Percentiles rank a stretch among this genome's conserved stretches.
Conservation (phyloP, 2,888 invertebrate species). For the Heliothis peltigera region DNA sequence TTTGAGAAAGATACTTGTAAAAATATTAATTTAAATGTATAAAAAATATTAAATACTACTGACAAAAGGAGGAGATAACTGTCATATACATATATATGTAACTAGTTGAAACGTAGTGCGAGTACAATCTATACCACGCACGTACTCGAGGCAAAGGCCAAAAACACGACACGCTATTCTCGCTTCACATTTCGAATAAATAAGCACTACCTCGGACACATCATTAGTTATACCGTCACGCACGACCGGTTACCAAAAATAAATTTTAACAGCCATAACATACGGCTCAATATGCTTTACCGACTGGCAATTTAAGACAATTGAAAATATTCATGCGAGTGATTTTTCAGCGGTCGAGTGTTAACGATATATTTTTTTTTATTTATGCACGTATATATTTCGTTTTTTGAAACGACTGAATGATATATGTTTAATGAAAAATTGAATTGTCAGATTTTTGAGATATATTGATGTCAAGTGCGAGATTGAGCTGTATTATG, state of each 20-base stretch:
- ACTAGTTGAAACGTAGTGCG: slow-evolving; percentile 29
- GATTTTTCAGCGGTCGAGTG: slow-evolving; percentile 71
- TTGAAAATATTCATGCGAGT: slow-evolving; percentile 65
- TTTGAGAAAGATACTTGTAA: neutral
- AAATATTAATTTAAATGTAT: neutral
- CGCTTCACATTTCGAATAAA: slow-evolving; percentile 61
- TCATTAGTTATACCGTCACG: slow-evolving; percentile 77
- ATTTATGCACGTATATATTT: slow-evolving; percentile 55
- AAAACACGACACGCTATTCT: slow-evolving; percentile 59
- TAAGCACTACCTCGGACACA: slow-evolving; percentile 65
- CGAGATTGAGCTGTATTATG: slow-evolving; percentile 52
- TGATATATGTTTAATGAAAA: slow-evolving; percentile 59
- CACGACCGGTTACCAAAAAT: slow-evolving; percentile 66
- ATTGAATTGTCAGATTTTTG: slow-evolving; percentile 51
- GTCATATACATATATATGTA: too few species aligned
- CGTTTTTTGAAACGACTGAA: slow-evolving; percentile 46
- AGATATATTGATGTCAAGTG: slow-evolving; percentile 44
- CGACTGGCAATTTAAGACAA: slow-evolving; percentile 59
- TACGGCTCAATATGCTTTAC: slow-evolving; percentile 76
- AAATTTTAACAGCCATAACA: slow-evolving; percentile 67
- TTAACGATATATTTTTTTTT: slow-evolving; percentile 56
- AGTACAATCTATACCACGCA: slow-evolving; percentile 41
- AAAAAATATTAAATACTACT: slow-evolving; percentile 20
- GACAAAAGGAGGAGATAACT: slow-evolving; percentile 26
- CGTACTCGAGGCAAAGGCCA: slow-evolving; percentile 41